phyloP scores from a whole-genome alignment of 2,113 vertebrate species.

The Seriola aureovittata region DNA sequence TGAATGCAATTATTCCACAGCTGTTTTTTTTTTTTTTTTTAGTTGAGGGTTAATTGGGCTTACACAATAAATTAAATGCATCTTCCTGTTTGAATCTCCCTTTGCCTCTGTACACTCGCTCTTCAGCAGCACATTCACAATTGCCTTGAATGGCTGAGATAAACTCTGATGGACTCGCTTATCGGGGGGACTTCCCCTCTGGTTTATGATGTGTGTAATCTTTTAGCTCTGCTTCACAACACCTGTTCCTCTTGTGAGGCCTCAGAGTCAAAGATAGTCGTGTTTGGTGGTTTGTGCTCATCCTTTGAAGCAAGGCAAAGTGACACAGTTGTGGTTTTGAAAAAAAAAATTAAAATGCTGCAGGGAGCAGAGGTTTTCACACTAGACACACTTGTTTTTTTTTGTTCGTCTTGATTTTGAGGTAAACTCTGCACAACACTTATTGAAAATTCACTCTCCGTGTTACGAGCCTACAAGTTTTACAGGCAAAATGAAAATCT shows the following conservation, averaged over 20 bases:
- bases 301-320: background rate
- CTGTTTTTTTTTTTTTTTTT: too few relatives aligned
- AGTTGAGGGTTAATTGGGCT: background rate
- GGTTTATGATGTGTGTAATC: conserved; percentile 33
- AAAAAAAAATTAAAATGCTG: background rate
- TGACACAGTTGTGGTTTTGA: conserved; percentile 6
- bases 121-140: background rate
- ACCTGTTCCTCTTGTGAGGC: conserved; percentile 37
- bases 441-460: background rate
- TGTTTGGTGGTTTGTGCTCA: conserved; percentile 10
- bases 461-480: conserved; percentile 16
- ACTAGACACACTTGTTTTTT: background rate
- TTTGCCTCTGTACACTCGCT: background rate
- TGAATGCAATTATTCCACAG: too few relatives aligned
- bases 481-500: conserved; percentile 15
- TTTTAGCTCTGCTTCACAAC: conserved; percentile 25
- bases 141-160: background rate
- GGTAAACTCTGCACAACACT: conserved; percentile 6
- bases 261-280: background rate
- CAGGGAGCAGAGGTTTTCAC: background rate
- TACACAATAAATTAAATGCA: too few relatives aligned
- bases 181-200: conserved; percentile 31
- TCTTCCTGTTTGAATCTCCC: too few relatives aligned
- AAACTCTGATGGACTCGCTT: background rate
- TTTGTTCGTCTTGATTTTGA: conserved; percentile 10